These are phyloP conservation scores for Coccyzus lansbergi DNA, from an alignment of 2,797 vertebrate genomes.

Conservation along the genomic window DNA sequence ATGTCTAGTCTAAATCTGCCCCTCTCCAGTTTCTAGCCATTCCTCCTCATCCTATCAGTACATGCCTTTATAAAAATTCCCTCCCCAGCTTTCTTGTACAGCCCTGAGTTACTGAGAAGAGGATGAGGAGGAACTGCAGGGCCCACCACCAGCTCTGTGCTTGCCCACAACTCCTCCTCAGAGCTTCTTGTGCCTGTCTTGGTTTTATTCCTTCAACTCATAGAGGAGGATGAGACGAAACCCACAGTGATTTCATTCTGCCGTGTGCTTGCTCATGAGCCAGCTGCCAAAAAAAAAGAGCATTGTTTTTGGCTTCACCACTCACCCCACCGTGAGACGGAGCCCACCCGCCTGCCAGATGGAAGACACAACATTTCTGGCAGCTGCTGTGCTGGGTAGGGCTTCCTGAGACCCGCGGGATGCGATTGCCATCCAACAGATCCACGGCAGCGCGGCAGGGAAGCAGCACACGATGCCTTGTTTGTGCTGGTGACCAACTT, in stretches of 20 bases:
- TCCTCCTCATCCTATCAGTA: too few relatives aligned
- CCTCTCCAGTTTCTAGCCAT: too few relatives aligned
- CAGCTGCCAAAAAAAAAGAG: background rate
- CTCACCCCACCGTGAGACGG: background rate
- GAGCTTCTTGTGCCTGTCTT: background rate
- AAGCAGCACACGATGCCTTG: background rate
- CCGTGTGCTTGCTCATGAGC: background rate
- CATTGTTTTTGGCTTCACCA: background rate
- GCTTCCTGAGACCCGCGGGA: background rate
- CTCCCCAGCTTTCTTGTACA: too few relatives aligned
- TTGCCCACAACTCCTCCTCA: background rate
- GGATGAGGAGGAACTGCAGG: too few relatives aligned
- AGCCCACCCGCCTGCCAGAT: background rate
- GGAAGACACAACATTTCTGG: background rate
- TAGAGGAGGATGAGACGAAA: background rate
- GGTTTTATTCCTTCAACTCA: background rate
- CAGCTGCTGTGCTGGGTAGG: background rate
- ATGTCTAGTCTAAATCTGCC: too few relatives aligned
- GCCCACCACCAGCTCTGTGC: background rate
- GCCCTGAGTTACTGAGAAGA: too few relatives aligned
- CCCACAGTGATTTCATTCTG: background rate
- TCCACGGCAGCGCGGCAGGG: rapidly evolving
- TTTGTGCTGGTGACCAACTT: background rate
- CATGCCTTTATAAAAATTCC: too few relatives aligned
- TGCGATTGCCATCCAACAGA: background rate